These are phyloP conservation scores for Alauda arvensis DNA, from an alignment of 2,797 vertebrate species.

Conservation along the genomic window DNA sequence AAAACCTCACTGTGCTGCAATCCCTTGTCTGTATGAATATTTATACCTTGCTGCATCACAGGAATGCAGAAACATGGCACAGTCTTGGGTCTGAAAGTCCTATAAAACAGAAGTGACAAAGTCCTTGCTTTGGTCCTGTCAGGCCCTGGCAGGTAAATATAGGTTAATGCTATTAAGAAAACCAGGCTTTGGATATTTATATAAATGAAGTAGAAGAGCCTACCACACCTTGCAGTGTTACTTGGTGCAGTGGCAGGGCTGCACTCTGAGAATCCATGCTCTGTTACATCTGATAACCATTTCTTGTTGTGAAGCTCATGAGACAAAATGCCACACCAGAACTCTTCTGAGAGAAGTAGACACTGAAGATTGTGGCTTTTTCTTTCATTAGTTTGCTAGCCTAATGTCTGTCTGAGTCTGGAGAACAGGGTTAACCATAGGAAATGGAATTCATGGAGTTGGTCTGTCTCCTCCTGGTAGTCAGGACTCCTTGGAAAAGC, in stretches of 20 bases:
- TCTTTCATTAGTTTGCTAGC: background rate
- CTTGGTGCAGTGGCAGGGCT: background rate
- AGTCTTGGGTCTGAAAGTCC: background rate
- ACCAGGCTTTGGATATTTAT: background rate
- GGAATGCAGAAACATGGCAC: background rate
- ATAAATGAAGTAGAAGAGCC: background rate
- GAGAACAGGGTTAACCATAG: background rate
- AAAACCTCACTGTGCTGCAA: background rate
- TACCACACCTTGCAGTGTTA: background rate
- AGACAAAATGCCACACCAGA: background rate
- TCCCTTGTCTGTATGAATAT: background rate
- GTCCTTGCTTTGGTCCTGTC: background rate
- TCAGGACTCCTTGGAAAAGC: background rate
- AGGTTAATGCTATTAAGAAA: background rate
- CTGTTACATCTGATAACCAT: background rate
- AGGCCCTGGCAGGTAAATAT: background rate
- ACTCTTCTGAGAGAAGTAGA: background rate
- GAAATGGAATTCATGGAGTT: background rate
- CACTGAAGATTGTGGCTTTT: background rate
- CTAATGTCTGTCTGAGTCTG: background rate
- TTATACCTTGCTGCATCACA: background rate
- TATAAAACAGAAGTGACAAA: background rate
- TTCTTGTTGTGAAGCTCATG: background rate
- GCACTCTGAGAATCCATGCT: background rate
- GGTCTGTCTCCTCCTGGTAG: background rate